Base-by-base conservation (phyloP, 2,797 vertebrate genomes). In the Microchirus variegatus region DNA sequence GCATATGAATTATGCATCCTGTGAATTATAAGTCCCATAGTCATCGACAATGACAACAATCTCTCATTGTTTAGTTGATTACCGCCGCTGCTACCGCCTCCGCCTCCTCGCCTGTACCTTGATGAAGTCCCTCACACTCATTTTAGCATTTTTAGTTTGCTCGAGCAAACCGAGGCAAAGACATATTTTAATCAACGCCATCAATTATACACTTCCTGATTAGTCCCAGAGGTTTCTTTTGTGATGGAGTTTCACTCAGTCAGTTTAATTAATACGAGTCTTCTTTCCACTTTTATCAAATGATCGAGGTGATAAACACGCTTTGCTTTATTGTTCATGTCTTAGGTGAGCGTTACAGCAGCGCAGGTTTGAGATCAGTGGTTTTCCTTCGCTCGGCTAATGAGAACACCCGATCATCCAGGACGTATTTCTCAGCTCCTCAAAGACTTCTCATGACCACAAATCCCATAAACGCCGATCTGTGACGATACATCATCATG, bases 1-100 rank as follows among this genome's bases (percentile, higher is more conserved):
- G 56, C 47, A 49, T 60, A 77, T 81, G 51, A 78, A 77, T 78
- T 45, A 75, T 78, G 48, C 75, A 78, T 77, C 67, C 55, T 63
- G 36, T 75, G 58, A 68, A 71, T 59, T 53, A 3, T 71, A 75
- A 77, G 66, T 67, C 45, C 36, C 57, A 51, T 36, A 66, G 57
- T 65, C 60, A 1, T 7, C 26, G 63, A 68, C 49, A 57, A 47
- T 60, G 70, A 62, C 61, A 69, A 71, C 60, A 74, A 42, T 75
- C 63, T 40, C 13, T 77, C 64, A 74, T 76, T 72, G 64, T 76
- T 76, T 56, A 19, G 40, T 47, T 64, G 56, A 77, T 75, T 60
- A 41, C 50, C 14, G 71, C 64, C 17, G 63, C 54, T 31, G 58
- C 58, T 19, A 51, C 57, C 35, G 50, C 60, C 67, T 54, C 48